Conservation (phyloP, 2,113 vertebrate species). For the Cromileptes altivelis region DNA sequence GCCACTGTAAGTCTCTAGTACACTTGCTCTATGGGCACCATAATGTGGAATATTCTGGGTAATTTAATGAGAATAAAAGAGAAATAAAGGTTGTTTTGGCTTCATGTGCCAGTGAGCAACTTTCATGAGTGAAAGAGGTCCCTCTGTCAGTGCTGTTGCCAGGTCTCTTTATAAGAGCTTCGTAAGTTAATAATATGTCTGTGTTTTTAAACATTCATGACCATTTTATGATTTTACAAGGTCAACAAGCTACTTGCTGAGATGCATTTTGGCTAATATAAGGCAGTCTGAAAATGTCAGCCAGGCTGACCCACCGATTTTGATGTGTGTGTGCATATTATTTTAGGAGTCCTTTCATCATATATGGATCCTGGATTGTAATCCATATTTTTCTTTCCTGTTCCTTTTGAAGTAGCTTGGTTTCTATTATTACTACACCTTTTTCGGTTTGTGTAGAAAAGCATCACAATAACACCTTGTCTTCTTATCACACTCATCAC, state of each 20-base stretch:
- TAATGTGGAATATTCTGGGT: no score
- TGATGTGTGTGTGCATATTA: no score
- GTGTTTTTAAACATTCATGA: neutral
- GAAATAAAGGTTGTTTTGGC: no score
- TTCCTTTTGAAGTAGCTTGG: neutral
- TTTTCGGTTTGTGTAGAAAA: neutral
- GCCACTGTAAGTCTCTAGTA: no score
- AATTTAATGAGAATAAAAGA: no score
- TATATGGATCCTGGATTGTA: neutral
- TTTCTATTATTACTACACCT: slow-evolving; percentile 2
- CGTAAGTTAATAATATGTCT: no score
- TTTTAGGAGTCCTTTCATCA: neutral
- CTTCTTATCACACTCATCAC: slow-evolving; percentile 10
- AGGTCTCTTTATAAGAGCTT: no score
- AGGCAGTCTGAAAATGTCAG: neutral
- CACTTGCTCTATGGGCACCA: no score
- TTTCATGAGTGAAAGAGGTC: no score
- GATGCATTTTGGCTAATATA: no score
- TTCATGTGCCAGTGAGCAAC: no score
- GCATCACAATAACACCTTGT: neutral
- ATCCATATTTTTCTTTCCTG: neutral
- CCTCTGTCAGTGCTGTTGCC: no score
- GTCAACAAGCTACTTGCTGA: neutral
- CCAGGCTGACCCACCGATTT: neutral
- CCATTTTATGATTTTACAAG: neutral